These are phyloP conservation scores for Parnassius orleans DNA, from an alignment of 2,888 invertebrate genomes.

Conservation along the genomic window DNA sequence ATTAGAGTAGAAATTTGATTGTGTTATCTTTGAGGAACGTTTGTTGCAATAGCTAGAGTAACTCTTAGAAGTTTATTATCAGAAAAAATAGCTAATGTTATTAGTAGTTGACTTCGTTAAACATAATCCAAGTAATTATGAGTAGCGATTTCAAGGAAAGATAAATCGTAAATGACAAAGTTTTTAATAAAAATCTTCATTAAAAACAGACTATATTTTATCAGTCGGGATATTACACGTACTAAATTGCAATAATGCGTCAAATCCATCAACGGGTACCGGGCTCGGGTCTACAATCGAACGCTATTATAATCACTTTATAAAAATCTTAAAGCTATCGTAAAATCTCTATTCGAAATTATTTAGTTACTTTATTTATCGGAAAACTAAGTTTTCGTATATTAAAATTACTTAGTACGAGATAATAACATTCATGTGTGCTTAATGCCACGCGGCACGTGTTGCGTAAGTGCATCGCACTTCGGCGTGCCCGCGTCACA, in stretches of 20 bases:
- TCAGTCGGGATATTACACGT: background rate
- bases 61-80: too few species aligned
- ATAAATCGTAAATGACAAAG: too few species aligned
- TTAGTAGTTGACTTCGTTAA: too few species aligned
- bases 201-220: too few species aligned
- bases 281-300: background rate
- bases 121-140: too few species aligned
- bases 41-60: too few species aligned
- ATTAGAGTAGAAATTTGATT: too few species aligned
- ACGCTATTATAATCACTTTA: constrained; percentile 37
- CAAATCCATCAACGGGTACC: background rate
- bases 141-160: too few species aligned
- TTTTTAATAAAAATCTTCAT: too few species aligned
- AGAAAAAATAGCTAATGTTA: too few species aligned
- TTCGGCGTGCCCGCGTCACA: constrained; percentile 7
- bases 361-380: constrained; percentile 42
- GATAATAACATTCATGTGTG: constrained; percentile 34
- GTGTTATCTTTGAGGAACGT: too few species aligned
- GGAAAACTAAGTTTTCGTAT: constrained; percentile 57
- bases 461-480: background rate
- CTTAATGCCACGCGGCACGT: background rate
- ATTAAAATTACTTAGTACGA: constrained; percentile 15
- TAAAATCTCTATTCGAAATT: constrained; percentile 39
- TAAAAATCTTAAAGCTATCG: constrained; percentile 49
- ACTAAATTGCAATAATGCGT: background rate